phyloP scores from a whole-genome alignment of 2,113 vertebrate genomes.

The Poicephalus meyeri region DNA sequence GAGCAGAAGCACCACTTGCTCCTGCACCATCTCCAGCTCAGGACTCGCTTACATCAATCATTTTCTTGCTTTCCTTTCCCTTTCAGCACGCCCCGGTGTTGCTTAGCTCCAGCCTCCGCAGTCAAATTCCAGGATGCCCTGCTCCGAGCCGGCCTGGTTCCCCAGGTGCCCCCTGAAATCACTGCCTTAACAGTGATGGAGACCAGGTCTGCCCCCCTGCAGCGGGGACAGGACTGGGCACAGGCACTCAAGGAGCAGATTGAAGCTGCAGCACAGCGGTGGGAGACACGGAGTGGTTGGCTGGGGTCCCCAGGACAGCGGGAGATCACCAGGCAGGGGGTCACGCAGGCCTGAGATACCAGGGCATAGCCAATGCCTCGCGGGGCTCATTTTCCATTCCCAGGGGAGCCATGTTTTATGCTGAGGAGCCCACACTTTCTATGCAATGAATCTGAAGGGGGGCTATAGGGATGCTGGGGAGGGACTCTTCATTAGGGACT shows the following conservation, averaged over 20 bases:
- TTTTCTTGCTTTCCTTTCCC: background rate
- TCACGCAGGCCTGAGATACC: background rate
- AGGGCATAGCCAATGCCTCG: rapidly evolving
- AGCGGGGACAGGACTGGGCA: constrained; percentile 79
- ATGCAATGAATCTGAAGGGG: background rate
- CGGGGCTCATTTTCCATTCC: background rate
- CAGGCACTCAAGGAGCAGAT: constrained; percentile 65
- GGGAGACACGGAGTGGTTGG: rapidly evolving
- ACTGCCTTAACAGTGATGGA: constrained; percentile 72
- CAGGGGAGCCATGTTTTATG: background rate
- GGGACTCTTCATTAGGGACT: too few relatives aligned
- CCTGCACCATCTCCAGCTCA: background rate
- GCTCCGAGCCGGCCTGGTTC: constrained; percentile 77
- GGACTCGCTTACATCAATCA: rapidly evolving
- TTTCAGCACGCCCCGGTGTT: constrained; percentile 73
- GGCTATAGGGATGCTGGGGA: too few relatives aligned
- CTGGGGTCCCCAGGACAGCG: rapidly evolving
- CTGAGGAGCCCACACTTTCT: background rate
- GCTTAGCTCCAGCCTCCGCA: constrained; percentile 87
- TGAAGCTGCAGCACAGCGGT: background rate
- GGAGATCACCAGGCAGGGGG: background rate
- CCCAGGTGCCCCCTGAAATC: constrained; percentile 76
- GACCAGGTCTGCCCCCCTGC: constrained; percentile 75
- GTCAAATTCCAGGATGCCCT: constrained; percentile 86
- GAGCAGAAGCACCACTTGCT: background rate